These are phyloP conservation scores for Herpetotheres cachinnans DNA, from an alignment of 2,113 vertebrate species.

Conservation along the genomic window DNA sequence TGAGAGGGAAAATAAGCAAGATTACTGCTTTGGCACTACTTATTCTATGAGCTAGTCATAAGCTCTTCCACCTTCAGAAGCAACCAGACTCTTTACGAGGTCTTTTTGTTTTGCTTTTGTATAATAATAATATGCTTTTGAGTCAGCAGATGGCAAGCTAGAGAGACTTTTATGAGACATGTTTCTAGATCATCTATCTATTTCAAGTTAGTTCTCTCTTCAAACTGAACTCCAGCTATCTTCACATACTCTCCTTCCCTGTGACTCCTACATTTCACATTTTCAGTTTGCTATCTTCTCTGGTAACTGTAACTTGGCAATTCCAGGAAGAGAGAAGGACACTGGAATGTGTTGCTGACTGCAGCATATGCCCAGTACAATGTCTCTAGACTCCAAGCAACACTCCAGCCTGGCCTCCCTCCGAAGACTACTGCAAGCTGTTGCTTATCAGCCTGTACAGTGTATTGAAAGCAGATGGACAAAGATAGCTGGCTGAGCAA, in stretches of 20 bases:
- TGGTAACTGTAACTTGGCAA: conserved; percentile 12
- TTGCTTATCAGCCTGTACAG: not conserved
- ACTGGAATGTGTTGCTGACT: conserved; percentile 24
- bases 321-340: conserved; percentile 5
- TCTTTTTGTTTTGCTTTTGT: not conserved
- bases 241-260: conserved; percentile 10
- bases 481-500: not conserved
- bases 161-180: not conserved
- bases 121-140: not conserved
- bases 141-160: conserved; percentile 41
- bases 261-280: conserved; percentile 28
- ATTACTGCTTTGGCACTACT: not conserved
- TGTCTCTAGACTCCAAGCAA: not conserved
- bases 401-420: not conserved
- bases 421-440: not conserved
- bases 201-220: conserved; percentile 9
- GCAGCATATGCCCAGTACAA: not conserved
- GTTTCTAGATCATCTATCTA: conserved; percentile 16
- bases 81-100: not conserved
- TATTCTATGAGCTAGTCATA: not conserved
- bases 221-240: not conserved
- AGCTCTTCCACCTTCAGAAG: not conserved
- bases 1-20: not conserved
- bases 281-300: not conserved
- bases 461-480: not conserved